These are phyloP conservation scores for Sander lucioperca DNA, from an alignment of 2,113 vertebrate genomes.

Conservation along the genomic window DNA sequence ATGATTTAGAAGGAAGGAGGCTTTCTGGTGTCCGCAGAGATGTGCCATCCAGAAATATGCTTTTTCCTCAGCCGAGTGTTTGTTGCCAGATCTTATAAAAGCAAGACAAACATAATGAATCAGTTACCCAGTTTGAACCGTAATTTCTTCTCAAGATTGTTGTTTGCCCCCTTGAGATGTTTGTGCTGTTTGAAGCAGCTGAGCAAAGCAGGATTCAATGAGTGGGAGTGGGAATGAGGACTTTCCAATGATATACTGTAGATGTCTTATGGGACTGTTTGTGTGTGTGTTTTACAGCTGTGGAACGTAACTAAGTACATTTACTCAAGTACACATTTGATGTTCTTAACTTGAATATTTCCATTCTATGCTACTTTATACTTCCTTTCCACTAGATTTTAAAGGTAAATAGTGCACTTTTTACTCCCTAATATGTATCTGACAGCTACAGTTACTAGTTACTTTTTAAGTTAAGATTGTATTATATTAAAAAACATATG, in stretches of 20 bases:
- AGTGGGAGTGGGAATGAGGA: slow-evolving; percentile 63
- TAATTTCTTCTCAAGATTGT: slow-evolving; percentile 42
- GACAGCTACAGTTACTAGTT: neutral
- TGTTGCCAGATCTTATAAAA: slow-evolving; percentile 66
- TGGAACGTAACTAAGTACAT: slow-evolving; percentile 9
- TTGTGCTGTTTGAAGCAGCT: slow-evolving; percentile 52
- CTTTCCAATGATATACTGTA: slow-evolving; percentile 40
- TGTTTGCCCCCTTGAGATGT: slow-evolving; percentile 61
- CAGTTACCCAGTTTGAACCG: slow-evolving; percentile 58
- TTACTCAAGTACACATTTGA: neutral
- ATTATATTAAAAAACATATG: neutral
- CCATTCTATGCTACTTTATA: neutral
- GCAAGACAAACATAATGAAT: slow-evolving; percentile 68
- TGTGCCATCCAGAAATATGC: slow-evolving; percentile 67
- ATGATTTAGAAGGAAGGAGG: slow-evolving; percentile 65
- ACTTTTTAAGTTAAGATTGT: neutral
- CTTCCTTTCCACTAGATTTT: neutral
- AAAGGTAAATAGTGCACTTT: neutral
- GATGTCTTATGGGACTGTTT: slow-evolving; percentile 36
- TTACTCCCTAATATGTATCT: neutral
- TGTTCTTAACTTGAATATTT: neutral
- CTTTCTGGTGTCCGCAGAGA: slow-evolving; percentile 63
- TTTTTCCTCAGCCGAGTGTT: slow-evolving; percentile 38
- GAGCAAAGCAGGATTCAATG: slow-evolving; percentile 44
- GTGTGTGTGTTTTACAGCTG: slow-evolving; percentile 25